Evolutionary conservation across 2,797 vertebrate genomes (phyloP).

Genomic region (Parauchenoglanis punctatus): DNA sequence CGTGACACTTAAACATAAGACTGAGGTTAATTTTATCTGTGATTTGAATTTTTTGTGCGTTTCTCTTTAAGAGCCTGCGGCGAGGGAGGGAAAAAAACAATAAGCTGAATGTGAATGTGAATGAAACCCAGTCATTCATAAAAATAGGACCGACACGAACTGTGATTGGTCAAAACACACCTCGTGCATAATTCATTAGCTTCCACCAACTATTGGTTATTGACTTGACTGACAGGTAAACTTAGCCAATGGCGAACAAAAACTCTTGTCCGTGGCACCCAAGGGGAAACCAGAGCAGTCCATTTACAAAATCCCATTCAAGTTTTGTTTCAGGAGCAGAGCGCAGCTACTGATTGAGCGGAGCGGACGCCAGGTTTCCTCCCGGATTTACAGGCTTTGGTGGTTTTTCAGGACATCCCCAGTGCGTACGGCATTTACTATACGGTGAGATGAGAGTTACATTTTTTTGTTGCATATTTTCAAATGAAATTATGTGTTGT

Average conservation of each 20-base stretch:
- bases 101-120: constrained; percentile 63
- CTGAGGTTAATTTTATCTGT: neutral
- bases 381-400: constrained; percentile 65
- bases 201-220: constrained; percentile 64
- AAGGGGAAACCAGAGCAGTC: constrained; percentile 66
- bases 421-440: constrained; percentile 22
- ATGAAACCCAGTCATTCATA: constrained; percentile 86
- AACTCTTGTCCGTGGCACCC: constrained; percentile 57
- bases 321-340: constrained; percentile 69
- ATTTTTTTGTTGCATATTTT: neutral
- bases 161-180: constrained; percentile 65
- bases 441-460: constrained; percentile 65
- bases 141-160: constrained; percentile 70
- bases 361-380: constrained; percentile 36
- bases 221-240: constrained; percentile 49
- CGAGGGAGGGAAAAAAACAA: constrained; percentile 56
- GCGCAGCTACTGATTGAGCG: constrained; percentile 38
- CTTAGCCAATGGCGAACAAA: constrained; percentile 65
- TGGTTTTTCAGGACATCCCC: constrained; percentile 21
- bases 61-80: constrained; percentile 71
- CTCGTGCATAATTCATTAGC: constrained; percentile 62
- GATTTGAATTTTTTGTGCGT: constrained; percentile 39
- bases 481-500: neutral
- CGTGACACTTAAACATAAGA: constrained; percentile 1
- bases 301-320: constrained; percentile 77